These are phyloP conservation scores for Hyppa rectilinea DNA, from an alignment of 2,888 invertebrate species.

Conservation along the genomic window DNA sequence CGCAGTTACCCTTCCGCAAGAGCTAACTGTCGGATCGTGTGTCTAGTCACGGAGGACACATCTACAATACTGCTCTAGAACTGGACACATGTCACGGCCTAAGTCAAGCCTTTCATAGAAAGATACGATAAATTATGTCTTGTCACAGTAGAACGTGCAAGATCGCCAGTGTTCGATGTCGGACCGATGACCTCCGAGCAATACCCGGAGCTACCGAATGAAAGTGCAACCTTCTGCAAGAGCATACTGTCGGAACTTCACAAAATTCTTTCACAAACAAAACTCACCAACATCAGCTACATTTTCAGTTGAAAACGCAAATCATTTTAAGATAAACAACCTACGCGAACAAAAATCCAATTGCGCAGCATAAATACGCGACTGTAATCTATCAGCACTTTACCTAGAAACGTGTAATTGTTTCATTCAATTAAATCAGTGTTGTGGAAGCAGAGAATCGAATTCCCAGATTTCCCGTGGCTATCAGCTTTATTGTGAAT, in stretches of 20 bases:
- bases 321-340: conserved; percentile 21
- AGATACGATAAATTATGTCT: not conserved
- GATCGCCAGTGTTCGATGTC: conserved; percentile 3
- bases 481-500: conserved; percentile 48
- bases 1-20: conserved; percentile 28
- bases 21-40: conserved; percentile 11
- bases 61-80: not conserved
- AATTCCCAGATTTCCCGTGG: conserved; percentile 43
- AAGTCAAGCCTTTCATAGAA: not conserved
- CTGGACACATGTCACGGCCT: not conserved
- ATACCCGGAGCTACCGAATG: conserved; percentile 41
- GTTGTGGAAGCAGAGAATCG: conserved; percentile 28
- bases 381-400: conserved; percentile 33
- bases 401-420: conserved; percentile 13
- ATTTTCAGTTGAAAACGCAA: conserved; percentile 11
- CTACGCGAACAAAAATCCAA: conserved; percentile 24
- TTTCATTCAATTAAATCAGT: conserved; percentile 5
- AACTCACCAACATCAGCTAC: no score
- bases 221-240: conserved; percentile 61
- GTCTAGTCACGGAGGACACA: conserved; percentile 27
- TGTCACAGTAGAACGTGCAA: not conserved
- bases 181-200: conserved; percentile 39
- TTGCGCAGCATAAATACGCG: conserved; percentile 10
- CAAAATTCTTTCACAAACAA: no score
- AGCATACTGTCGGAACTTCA: no score